phyloP scores from a whole-genome alignment of 2,113 vertebrate genomes.

The Oceanites oceanicus region DNA sequence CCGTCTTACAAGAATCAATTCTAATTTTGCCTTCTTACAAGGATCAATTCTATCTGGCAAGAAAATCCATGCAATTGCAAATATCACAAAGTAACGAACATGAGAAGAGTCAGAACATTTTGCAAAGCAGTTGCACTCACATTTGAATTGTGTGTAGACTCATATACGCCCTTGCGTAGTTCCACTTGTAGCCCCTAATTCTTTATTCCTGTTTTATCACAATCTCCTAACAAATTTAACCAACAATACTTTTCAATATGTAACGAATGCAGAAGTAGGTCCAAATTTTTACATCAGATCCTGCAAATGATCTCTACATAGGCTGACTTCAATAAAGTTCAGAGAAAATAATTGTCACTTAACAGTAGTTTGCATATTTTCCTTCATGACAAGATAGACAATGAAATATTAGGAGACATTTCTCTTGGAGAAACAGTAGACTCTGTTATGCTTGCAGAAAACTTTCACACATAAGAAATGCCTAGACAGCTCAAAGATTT shows the following conservation, averaged over 20 bases:
- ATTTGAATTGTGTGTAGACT: background rate
- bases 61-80: background rate
- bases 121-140: background rate
- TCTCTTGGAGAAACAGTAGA: background rate
- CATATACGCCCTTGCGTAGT: fast-evolving
- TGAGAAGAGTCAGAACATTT: background rate
- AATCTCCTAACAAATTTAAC: background rate
- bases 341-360: background rate
- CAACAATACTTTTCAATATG: background rate
- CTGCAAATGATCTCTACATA: background rate
- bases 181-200: background rate
- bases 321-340: background rate
- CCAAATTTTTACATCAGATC: background rate
- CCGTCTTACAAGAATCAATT: background rate
- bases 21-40: background rate
- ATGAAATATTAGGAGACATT: background rate
- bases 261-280: background rate
- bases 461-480: background rate
- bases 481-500: background rate
- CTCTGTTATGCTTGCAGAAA: background rate
- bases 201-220: background rate
- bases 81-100: background rate
- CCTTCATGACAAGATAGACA: background rate
- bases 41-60: background rate
- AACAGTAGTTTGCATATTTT: background rate